Percentiles rank a stretch among this genome's conserved stretches.
Evolutionary conservation across 2,113 vertebrate species (phyloP).

Genomic region (Dipodomys stephensi): DNA sequence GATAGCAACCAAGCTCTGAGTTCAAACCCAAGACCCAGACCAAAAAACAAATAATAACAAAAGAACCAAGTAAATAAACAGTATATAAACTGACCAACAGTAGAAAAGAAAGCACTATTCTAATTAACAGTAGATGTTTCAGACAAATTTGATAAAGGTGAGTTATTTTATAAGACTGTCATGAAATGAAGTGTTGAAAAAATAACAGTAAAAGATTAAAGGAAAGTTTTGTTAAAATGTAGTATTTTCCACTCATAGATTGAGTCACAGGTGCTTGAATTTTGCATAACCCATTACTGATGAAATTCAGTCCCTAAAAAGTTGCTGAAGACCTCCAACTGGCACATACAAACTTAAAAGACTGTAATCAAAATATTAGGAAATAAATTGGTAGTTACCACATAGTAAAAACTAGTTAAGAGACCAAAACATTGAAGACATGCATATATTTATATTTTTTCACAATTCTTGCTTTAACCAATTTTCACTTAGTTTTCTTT

Average conservation of each 20-base stretch:
- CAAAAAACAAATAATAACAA: too few relatives aligned
- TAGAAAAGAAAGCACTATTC: not conserved
- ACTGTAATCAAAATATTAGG: constrained; percentile 25
- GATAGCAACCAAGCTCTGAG: too few relatives aligned
- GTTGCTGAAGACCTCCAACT: not conserved
- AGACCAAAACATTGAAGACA: constrained; percentile 39
- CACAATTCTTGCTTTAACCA: constrained; percentile 47
- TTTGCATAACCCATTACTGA: not conserved
- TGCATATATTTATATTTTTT: constrained; percentile 38
- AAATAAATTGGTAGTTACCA: not conserved
- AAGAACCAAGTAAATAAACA: not conserved
- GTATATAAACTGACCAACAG: not conserved
- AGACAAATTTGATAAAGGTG: constrained; percentile 10
- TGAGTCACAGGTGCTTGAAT: constrained; percentile 41
- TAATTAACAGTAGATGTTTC: not conserved
- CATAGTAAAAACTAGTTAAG: not conserved
- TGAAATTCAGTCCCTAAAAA: constrained; percentile 31
- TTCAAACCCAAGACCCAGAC: too few relatives aligned
- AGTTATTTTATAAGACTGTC: not conserved
- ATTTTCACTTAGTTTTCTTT: constrained; percentile 59
- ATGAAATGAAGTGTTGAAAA: not conserved
- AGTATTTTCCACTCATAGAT: not conserved
- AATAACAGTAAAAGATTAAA: not conserved
- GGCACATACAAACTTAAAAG: constrained; percentile 37
- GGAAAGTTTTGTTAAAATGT: constrained; percentile 42